These are phyloP conservation scores for Balanococcus diminutus DNA, from an alignment of 2,888 invertebrate species.

Conservation along the genomic window DNA sequence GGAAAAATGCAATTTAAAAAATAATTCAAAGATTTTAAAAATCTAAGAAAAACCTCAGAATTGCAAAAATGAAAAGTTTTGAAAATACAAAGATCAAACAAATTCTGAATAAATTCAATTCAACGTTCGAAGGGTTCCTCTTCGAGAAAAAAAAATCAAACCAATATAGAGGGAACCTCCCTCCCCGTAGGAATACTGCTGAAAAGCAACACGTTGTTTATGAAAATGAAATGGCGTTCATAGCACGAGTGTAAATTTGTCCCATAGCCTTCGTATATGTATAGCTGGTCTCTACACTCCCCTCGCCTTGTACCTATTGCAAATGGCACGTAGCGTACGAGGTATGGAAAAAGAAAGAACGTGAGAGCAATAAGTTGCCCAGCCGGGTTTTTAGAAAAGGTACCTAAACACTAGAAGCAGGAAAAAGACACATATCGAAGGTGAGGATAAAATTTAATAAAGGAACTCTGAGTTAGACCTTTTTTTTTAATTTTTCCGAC, in stretches of 20 bases:
- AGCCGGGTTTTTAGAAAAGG: neutral
- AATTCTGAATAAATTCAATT: too few relatives aligned
- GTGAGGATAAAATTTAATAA: constrained; percentile 26
- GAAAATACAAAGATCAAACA: too few relatives aligned
- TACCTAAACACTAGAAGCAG: neutral
- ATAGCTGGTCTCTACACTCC: neutral
- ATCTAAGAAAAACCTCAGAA: too few relatives aligned
- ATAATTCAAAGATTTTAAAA: too few relatives aligned
- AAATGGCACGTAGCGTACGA: neutral
- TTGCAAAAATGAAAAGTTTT: too few relatives aligned
- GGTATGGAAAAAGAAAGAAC: neutral
- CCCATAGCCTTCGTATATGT: neutral
- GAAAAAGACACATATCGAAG: neutral
- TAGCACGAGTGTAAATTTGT: neutral
- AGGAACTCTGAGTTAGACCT: neutral
- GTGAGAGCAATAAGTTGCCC: neutral
- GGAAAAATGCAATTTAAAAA: too few relatives aligned
- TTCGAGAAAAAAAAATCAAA: too few relatives aligned
- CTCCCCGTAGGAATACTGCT: too few relatives aligned
- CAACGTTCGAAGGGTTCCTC: too few relatives aligned
- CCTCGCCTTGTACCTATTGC: neutral
- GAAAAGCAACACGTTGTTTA: neutral
- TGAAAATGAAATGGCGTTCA: neutral
- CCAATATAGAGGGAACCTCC: too few relatives aligned
- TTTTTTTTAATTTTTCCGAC: constrained; percentile 18